Base-by-base conservation (phyloP, 1,140 invertebrate genomes). In the Episyrphus balteatus region DNA sequence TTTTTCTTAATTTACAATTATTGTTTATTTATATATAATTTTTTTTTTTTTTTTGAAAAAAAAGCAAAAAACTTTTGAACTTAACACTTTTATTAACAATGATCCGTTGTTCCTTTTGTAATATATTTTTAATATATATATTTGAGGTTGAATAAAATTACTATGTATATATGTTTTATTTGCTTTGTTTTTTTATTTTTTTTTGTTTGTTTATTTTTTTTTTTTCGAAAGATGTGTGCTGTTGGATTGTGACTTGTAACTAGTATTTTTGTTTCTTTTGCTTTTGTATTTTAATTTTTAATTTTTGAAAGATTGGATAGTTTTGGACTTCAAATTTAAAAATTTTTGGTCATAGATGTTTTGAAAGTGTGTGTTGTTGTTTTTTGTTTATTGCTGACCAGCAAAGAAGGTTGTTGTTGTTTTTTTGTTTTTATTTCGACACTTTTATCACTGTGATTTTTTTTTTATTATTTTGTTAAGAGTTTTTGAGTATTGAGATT, bases 201-300 rank as follows among this genome's bases (percentile, higher is more conserved):
- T 47, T 15, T 42, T 34, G 33, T 48, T 48, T 46, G 37, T 37
- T 32, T 49, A 55, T 39, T 55, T 52, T 42, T 47, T 19, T 44
- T 52, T 56, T 54, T 42, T 42, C n/a, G 13, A 18, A 21, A 26
- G 26, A 42, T 21, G 40, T 42, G 21, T 21, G 17, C 26, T 26
- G 13, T 26, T 42, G 13, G 18, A 21, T 42, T 26, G 40, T 26
- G n/a, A 13, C 18, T 42, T 42, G 13, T 21, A 42, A 42, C 21
- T 42, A 21, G n/a, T 42, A 42, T 21, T 42, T 43, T 55, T 56
- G 47, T 51, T 50, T 43, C 19, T 45, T 47, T 46, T 37, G 14
- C 17, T 26, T n/a, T 62, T 58, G 54, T 62, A 63, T 66, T 66
- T 63, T 65, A 66, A 60, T 66, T 66, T 63, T 55, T 58, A 62